A percentile compares a stretch with the other conserved stretches of the same genome.
phyloP scores from a whole-genome alignment of 2,888 invertebrate genomes.

The Acanthopleura granulata region DNA sequence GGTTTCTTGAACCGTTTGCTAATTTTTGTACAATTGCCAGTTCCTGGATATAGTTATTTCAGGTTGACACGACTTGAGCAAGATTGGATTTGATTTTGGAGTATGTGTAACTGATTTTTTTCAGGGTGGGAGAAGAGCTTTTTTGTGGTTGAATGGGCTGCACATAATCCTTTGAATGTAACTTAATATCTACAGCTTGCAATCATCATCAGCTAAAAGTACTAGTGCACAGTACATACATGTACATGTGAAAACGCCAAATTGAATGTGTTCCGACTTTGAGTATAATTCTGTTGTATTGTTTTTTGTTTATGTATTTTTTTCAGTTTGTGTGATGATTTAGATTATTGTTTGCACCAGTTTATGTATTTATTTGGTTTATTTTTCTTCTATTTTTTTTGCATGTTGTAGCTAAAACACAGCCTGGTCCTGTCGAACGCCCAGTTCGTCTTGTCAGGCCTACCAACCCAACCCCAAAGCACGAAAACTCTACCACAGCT shows the following conservation, averaged over 20 bases:
- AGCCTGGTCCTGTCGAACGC: constrained; percentile 18
- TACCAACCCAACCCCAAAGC: constrained; percentile 28
- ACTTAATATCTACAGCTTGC: not conserved
- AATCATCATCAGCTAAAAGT: no score
- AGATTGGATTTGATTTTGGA: no score
- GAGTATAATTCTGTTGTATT: not conserved
- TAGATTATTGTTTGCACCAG: constrained; percentile 21
- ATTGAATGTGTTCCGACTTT: not conserved
- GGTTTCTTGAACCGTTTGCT: no score
- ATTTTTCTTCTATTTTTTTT: constrained; percentile 32
- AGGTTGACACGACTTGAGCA: no score
- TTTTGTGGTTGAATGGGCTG: no score
- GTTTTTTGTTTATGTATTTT: not conserved
- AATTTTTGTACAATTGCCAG: no score
- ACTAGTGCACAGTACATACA: no score
- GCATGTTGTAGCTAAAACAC: constrained; percentile 39
- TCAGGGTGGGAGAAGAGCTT: no score
- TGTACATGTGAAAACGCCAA: no score
- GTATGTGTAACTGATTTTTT: no score
- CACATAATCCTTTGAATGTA: no score
- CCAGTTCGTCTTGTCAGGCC: constrained; percentile 16
- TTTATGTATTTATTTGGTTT: constrained; percentile 21
- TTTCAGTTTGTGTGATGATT: not conserved
- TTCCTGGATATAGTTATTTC: no score
- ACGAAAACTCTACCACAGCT: constrained; percentile 26